phyloP scores from a whole-genome alignment of 1,140 invertebrate species.

The Heliconius hewitsoni region DNA sequence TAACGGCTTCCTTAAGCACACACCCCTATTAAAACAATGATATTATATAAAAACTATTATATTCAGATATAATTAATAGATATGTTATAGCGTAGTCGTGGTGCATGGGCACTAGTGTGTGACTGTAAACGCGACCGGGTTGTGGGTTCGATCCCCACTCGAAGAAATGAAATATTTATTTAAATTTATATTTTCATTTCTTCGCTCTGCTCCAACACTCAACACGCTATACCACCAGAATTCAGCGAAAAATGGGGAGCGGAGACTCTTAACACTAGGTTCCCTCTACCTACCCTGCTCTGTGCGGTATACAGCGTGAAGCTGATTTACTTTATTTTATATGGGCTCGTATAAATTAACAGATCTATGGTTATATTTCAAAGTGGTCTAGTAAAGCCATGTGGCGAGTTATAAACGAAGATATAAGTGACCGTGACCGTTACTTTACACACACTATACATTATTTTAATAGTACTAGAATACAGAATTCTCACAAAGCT shows the following conservation, averaged over 20 bases:
- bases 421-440: slow-evolving; percentile 25
- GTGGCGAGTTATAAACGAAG: slow-evolving; percentile 8
- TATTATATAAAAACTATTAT: neutral
- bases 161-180: too few relatives aligned
- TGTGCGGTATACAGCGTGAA: too few relatives aligned
- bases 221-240: too few relatives aligned
- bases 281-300: too few relatives aligned
- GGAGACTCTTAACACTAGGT: too few relatives aligned
- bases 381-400: slow-evolving; percentile 1
- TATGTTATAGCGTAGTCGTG: neutral
- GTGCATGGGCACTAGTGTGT: too few relatives aligned
- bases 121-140: too few relatives aligned
- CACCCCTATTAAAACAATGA: neutral
- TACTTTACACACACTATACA: neutral
- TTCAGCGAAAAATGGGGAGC: too few relatives aligned
- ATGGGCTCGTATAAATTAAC: neutral
- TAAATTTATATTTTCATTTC: too few relatives aligned
- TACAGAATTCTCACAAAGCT: neutral
- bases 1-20: neutral
- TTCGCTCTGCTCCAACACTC: too few relatives aligned
- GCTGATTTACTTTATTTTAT: too few relatives aligned
- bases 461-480: neutral
- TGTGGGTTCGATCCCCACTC: too few relatives aligned
- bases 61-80: slow-evolving; percentile 12
- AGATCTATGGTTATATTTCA: neutral